Evolutionary conservation across 2,113 vertebrate species (phyloP).

Genomic region (Psophia crepitans): DNA sequence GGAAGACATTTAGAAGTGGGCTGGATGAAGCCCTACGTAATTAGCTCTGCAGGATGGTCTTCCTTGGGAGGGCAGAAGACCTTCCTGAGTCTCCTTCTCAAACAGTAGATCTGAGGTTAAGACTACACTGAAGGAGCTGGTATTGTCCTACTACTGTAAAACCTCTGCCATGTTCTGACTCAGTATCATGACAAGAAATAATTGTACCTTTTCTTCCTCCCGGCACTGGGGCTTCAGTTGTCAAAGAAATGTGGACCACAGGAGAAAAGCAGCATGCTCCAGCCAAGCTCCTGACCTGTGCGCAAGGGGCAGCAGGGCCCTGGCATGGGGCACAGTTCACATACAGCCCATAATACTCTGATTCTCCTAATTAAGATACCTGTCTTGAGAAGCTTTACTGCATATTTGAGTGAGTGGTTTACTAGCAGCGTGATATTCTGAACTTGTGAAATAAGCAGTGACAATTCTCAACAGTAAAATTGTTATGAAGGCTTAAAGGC

Average conservation of each 20-base stretch:
- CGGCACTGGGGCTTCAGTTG: neutral
- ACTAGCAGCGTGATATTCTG: neutral
- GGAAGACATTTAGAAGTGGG: neutral
- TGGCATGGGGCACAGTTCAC: neutral
- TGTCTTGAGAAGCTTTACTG: neutral
- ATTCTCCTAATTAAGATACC: neutral
- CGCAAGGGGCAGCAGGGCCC: neutral
- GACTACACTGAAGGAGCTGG: neutral
- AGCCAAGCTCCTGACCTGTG: neutral
- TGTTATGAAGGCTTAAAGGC: neutral
- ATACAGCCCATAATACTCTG: neutral
- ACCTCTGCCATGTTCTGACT: neutral
- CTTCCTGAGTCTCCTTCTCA: neutral
- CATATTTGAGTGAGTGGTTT: neutral
- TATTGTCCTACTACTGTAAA: neutral
- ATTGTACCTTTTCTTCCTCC: accelerated
- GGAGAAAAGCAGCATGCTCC: neutral
- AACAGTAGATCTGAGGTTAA: neutral
- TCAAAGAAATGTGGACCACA: neutral
- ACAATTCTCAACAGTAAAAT: neutral
- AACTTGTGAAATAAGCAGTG: neutral
- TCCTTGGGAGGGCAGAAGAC: neutral
- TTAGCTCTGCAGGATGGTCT: neutral
- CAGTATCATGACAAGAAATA: neutral
- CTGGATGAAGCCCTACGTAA: neutral